These are phyloP conservation scores for Heliangelus exortis DNA, from an alignment of 2,797 vertebrate genomes.

Conservation along the genomic window DNA sequence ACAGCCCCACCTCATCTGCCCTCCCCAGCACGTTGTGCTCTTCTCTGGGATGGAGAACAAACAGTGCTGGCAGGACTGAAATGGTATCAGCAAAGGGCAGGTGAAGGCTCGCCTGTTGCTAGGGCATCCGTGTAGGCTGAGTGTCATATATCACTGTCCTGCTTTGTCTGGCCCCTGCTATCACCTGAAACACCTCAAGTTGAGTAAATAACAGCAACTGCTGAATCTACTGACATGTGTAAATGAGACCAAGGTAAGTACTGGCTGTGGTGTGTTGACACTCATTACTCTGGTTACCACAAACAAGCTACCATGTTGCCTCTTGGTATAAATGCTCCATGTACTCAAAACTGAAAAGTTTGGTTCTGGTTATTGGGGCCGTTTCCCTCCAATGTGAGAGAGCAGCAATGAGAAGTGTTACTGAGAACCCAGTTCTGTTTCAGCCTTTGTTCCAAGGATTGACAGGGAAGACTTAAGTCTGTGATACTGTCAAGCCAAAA, in stretches of 20 bases:
- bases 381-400: constrained; percentile 45
- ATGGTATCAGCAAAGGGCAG: constrained; percentile 84
- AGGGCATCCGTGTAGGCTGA: constrained; percentile 79
- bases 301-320: constrained; percentile 67
- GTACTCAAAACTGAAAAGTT: constrained; percentile 69
- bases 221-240: constrained; percentile 80
- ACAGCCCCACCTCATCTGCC: not conserved
- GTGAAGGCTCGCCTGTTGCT: constrained; percentile 91
- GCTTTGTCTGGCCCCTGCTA: constrained; percentile 84
- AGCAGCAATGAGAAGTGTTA: constrained; percentile 38
- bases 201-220: constrained; percentile 88
- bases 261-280: constrained; percentile 80
- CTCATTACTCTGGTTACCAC: constrained; percentile 85
- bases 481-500: not conserved
- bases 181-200: constrained; percentile 83
- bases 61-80: constrained; percentile 81
- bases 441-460: not conserved
- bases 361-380: constrained; percentile 36
- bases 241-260: constrained; percentile 80
- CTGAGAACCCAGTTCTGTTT: not conserved
- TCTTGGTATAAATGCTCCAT: constrained; percentile 82
- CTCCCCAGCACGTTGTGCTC: not conserved
- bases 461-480: not conserved
- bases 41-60: constrained; percentile 67
- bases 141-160: constrained; percentile 83